phyloP scores from a whole-genome alignment of 2,797 vertebrate species.

The Chelonia mydas region DNA sequence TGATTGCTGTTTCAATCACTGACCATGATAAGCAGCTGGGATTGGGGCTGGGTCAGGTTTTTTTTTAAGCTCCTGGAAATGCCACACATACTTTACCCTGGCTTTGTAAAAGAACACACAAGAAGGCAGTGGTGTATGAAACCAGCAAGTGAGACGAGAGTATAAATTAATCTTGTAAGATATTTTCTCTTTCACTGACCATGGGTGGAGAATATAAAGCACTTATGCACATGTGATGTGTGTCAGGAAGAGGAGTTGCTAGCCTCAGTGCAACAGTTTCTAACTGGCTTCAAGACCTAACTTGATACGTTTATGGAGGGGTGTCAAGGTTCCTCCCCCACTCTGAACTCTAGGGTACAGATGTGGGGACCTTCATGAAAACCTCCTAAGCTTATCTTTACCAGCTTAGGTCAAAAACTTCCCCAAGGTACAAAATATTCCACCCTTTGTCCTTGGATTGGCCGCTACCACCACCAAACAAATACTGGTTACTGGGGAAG shows the following conservation, averaged over 20 bases:
- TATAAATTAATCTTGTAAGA: background rate
- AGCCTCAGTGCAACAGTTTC: background rate
- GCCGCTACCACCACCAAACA: no score
- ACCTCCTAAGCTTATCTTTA: no score
- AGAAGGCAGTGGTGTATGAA: background rate
- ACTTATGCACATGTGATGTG: background rate
- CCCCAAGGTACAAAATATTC: no score
- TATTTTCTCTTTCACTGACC: background rate
- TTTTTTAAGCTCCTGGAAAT: background rate
- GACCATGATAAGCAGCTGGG: background rate
- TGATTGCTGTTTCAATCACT: background rate
- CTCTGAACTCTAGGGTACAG: no score
- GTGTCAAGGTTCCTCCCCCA: no score
- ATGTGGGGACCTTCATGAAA: no score
- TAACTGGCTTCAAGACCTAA: background rate
- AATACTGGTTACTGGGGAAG: no score
- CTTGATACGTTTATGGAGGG: background rate
- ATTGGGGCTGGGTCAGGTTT: background rate
- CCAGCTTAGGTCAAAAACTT: no score
- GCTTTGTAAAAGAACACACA: background rate
- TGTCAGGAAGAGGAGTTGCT: background rate
- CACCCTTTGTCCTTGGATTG: no score
- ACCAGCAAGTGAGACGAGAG: background rate
- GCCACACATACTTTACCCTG: fast-evolving
- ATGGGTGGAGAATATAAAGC: background rate